Evolutionary conservation across 2,113 vertebrate species (phyloP).

Genomic region (Penelope pileata): DNA sequence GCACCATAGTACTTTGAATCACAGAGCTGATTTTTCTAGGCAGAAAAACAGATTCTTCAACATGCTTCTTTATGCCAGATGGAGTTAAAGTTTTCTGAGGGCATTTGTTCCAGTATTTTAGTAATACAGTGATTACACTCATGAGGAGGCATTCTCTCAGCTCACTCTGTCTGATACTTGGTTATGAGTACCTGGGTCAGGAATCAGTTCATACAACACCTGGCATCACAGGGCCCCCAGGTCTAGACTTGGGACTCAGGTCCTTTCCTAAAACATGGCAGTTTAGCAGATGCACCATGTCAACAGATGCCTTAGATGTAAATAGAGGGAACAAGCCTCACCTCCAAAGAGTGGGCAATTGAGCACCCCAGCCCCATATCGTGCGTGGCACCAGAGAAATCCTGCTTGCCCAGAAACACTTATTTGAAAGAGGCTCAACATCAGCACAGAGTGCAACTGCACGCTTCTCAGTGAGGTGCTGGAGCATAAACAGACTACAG

Average conservation of each 20-base stretch:
- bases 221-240: not conserved
- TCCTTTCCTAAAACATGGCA: not conserved
- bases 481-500: not conserved
- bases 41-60: not conserved
- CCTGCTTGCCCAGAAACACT: not conserved
- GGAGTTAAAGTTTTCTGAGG: not conserved
- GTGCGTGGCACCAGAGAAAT: not conserved
- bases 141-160: not conserved
- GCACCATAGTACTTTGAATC: not conserved
- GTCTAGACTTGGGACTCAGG: not conserved
- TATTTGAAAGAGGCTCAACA: not conserved
- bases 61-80: not conserved
- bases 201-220: not conserved
- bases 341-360: not conserved
- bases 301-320: not conserved
- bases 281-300: not conserved
- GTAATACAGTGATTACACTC: not conserved
- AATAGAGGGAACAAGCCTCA: not conserved
- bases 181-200: not conserved
- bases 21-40: not conserved
- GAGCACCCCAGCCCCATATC: not conserved
- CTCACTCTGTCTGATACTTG: not conserved
- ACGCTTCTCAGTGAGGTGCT: not conserved
- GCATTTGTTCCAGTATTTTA: not conserved
- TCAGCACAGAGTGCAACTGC: not conserved